Base-by-base conservation (phyloP, 2,797 vertebrate species). In the Pteronotus mesoamericanus region DNA sequence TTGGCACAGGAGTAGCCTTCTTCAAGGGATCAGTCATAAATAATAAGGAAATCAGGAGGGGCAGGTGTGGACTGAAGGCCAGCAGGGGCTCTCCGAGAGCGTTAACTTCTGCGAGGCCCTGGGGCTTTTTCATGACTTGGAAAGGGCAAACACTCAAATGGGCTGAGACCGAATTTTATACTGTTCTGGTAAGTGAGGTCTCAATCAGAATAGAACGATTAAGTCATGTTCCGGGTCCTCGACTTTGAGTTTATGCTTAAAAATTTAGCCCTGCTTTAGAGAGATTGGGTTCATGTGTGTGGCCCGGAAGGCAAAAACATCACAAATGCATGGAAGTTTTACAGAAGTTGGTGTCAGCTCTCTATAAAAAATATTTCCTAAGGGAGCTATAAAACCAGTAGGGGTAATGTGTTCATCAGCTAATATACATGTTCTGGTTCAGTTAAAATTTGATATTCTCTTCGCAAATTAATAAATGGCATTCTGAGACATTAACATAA, bases 391-490 rank as follows among this genome's bases (percentile, higher is more conserved):
- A 95, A 96, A 96, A 9, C 44, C 69, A 79, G 46, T 89, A 72
- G 69, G 66, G 42, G 37, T 77, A 91, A 94, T 90, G 44, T 95
- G 79, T 96, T 95, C 87, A 92, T 92, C 87, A 94, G 42, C 75
- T 93, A 94, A 89, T 91, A 86, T 26, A 83, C 79, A 94, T 57
- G 53, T 29, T 94, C 53, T 69, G 72, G 80, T 89, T 74, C 78
- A 85, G 80, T 86, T 96, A 84, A 92, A 94, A 96, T 94, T 92
- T 94, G 83, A 87, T 97, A 85, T 96, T 89, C 59, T 96, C 92
- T 84, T 97, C 91, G 82, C 44, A 96, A 90, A 92, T 91, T 96
- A 95, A 90, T 90, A 94, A 93, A 82, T 79, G 68, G 6, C 59
- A 91, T 94, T 96, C 59, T 88, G 42, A 96, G 85, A 92, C n/a